These are phyloP conservation scores for Baccha elongata DNA, from an alignment of 2,888 invertebrate species.

Conservation along the genomic window DNA sequence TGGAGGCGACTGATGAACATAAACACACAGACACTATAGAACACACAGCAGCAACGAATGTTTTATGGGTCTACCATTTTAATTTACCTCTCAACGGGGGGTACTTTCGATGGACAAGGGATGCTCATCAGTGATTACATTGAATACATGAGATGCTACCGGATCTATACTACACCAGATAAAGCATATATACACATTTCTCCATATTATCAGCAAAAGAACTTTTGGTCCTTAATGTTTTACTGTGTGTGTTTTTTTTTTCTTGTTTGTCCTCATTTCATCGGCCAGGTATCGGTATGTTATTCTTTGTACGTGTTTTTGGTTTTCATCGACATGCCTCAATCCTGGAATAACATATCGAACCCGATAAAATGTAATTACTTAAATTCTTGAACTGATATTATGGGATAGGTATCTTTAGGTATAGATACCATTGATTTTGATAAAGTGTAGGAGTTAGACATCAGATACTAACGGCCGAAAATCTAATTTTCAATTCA, in stretches of 20 bases:
- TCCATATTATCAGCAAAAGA: neutral
- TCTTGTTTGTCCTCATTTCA: neutral
- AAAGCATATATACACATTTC: constrained; percentile 4
- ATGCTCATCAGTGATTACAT: constrained; percentile 58
- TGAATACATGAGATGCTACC: constrained; percentile 18
- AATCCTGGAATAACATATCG: constrained; percentile 16
- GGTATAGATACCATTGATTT: neutral
- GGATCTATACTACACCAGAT: constrained; percentile 5
- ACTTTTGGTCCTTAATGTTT: constrained; percentile 35
- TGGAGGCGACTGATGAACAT: neutral
- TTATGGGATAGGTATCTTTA: neutral
- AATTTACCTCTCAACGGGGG: constrained; percentile 43
- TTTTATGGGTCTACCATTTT: constrained; percentile 54
- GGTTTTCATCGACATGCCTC: constrained; percentile 13
- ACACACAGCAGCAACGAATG: constrained; percentile 25
- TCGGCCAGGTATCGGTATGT: neutral
- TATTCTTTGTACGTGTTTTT: constrained; percentile 25
- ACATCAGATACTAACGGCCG: constrained; percentile 12
- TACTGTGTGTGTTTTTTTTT: neutral
- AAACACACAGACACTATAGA: constrained; percentile 5
- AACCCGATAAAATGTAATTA: constrained; percentile 67
- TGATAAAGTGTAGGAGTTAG: neutral
- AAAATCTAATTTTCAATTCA: constrained; percentile 39
- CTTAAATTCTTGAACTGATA: constrained; percentile 63
- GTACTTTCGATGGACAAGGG: constrained; percentile 1